phyloP scores from a whole-genome alignment of 2,113 vertebrate species.

The Sporophila hypoxantha region DNA sequence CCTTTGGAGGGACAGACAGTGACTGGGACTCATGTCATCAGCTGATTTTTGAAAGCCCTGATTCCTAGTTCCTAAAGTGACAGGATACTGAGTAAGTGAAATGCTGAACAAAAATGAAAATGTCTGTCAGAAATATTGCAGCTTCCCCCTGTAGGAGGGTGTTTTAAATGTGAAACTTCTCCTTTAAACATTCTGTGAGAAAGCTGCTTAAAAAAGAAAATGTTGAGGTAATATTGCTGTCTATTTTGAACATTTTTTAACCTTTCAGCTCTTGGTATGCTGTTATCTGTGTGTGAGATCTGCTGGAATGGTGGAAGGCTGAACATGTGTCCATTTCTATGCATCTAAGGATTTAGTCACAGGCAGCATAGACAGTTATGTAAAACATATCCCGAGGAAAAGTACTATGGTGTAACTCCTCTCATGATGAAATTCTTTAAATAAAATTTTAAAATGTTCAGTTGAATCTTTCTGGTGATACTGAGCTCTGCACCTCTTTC shows the following conservation, averaged over 20 bases:
- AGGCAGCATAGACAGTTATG: constrained; percentile 1
- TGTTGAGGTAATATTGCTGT: not conserved
- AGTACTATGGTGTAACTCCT: not conserved
- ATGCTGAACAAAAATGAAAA: not conserved
- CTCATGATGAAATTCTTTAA: not conserved
- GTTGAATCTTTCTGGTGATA: not conserved
- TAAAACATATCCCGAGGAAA: constrained; percentile 4
- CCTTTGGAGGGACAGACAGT: not conserved
- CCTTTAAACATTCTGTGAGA: not conserved
- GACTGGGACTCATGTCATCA: not conserved
- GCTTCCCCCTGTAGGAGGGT: not conserved
- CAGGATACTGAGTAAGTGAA: not conserved
- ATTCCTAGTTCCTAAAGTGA: not conserved
- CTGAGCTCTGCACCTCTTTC: constrained; percentile 5
- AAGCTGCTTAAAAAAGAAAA: not conserved
- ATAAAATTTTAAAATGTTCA: constrained; percentile 27
- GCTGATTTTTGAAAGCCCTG: not conserved
- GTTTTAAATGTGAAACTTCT: constrained; percentile 6
- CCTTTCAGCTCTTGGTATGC: not conserved
- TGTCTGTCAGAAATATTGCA: not conserved
- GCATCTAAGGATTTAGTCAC: not conserved
- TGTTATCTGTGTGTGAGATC: not conserved
- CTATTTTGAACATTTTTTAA: not conserved
- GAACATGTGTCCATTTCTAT: not conserved
- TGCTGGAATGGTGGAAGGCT: not conserved